Conservation (phyloP, 1,140 invertebrate genomes). For the Hylyphantes graminicola region DNA sequence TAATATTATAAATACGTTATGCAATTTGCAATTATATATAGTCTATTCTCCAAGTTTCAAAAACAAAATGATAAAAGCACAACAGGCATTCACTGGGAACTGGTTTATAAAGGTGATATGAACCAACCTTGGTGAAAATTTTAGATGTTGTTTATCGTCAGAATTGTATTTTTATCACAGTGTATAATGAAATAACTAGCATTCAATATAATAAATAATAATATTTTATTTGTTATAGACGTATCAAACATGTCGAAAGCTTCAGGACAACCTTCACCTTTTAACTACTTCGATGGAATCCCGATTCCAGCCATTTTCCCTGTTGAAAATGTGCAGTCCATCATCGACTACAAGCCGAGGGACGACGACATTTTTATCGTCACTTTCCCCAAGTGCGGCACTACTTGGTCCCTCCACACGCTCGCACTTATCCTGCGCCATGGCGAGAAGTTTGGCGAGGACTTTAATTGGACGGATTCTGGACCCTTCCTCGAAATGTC, state of each 20-base stretch:
- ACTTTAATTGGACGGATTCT: conserved; percentile 58
- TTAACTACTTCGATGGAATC: conserved; percentile 11
- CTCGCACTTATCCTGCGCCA: neutral
- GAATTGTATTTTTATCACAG: too few species aligned
- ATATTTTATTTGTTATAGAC: too few species aligned
- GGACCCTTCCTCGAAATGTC: conserved; percentile 63
- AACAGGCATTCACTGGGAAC: too few species aligned
- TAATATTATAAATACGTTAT: too few species aligned
- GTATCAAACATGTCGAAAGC: conserved; percentile 47
- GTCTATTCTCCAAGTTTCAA: too few species aligned
- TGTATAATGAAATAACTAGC: too few species aligned
- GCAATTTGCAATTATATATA: too few species aligned
- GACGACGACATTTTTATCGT: conserved; percentile 66
- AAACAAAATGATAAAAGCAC: too few species aligned
- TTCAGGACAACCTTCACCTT: conserved; percentile 45
- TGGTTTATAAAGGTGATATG: too few species aligned
- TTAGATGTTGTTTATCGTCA: too few species aligned
- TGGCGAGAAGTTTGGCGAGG: neutral
- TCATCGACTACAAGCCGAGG: conserved; percentile 52
- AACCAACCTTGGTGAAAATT: too few species aligned
- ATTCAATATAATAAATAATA: too few species aligned
- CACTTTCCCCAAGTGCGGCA: conserved; percentile 66
- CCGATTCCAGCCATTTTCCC: neutral
- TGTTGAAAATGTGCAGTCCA: conserved; percentile 19
- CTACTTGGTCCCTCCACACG: conserved; percentile 46